phyloP scores from a whole-genome alignment of 2,113 vertebrate species.

The human (Homo sapiens) region GRCh38 chr18:79047501-79048000 shows the following conservation, averaged over 20 bases:
- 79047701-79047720: no score
- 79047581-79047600: not conserved
- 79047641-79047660: no score
- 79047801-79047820: not conserved
- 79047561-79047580: not conserved
- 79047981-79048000: not conserved
- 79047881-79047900: not conserved
- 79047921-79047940: not conserved
- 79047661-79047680: no score
- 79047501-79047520: not conserved
- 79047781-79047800: not conserved
- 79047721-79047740: no score
- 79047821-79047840: not conserved
- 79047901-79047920: not conserved
- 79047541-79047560: no score
- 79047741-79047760: no score
- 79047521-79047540: not conserved
- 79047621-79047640: no score
- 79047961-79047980: no score
- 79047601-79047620: not conserved
- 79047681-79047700: fast-evolving
- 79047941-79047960: not conserved
- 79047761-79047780: not conserved
- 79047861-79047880: not conserved
- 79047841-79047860: not conserved